Evolutionary conservation across 2,888 invertebrate species (phyloP), one percentile per base, ranked within the genome.

Genomic region (Plutella xylostella): DNA sequence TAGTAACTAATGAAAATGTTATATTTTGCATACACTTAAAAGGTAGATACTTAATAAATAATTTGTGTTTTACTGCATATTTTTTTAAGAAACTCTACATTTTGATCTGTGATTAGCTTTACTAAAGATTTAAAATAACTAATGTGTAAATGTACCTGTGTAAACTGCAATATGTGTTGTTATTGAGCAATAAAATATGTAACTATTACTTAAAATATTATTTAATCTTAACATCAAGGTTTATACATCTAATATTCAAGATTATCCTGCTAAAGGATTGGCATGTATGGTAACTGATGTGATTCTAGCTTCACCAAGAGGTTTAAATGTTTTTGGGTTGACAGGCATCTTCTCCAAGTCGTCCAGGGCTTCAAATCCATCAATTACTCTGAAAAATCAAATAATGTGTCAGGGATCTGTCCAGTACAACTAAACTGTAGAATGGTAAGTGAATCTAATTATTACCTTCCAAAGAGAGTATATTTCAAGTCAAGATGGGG

Each of bases 401-500:
- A 42, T 20, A 17, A 20, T 20, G 28, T 35, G 28, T 28, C n/a
- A n/a, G n/a, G 28, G 28, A 12, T 28, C 9, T 28, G 28, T 6
- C 28, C 28, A 28, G n/a, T n/a, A 25, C 25, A 25, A 28, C 28
- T 12, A 2, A 3, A 28, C 28, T 28, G 28, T 25, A 25, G n/a
- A 28, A 28, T 6, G 7, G n/a, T 28, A 28, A 28, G 3, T 12
- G n/a, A 22, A n/a, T 39, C 6, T 21, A 4, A 20, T 48, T 68
- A 83, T 76, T 85, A 97, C 97, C 92, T 96, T 70, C 94, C 99
- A 88, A 99, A 97, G 31, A 97, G 68, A 4, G 98, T 98, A 70
- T 99, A 98, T 68, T 99, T 99, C 47, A 98, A 85, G 75, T 99
- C 98, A 45, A 99, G 86, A 79, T 97, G 96, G 35, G 96, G 93